These are phyloP conservation scores for Sthenelais limicola DNA, from an alignment of 2,888 invertebrate species.

Conservation along the genomic window DNA sequence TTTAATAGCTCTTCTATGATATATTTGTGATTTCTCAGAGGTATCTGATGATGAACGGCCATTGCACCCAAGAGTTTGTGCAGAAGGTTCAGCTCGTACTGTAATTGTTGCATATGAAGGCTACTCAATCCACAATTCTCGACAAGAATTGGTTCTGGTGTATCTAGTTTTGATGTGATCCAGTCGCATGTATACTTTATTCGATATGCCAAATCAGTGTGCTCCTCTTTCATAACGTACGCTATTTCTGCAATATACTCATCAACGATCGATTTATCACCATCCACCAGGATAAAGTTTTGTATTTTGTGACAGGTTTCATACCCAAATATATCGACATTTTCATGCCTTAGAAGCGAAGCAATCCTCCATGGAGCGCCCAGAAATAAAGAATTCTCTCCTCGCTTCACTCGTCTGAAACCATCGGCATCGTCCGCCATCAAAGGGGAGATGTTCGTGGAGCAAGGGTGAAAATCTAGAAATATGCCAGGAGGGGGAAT, in stretches of 20 bases:
- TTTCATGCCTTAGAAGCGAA: neutral
- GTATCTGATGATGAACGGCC: neutral
- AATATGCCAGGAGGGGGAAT: neutral
- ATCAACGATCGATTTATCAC: slow-evolving; percentile 2
- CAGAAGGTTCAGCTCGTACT: neutral
- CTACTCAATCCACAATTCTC: neutral
- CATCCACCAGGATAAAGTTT: neutral
- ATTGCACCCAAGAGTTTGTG: neutral
- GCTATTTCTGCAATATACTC: slow-evolving; percentile 5
- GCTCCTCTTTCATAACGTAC: neutral
- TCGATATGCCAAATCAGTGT: neutral
- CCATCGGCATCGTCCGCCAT: neutral
- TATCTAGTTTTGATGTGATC: neutral
- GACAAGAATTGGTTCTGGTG: neutral
- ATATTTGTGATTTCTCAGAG: too few relatives aligned
- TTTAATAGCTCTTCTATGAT: too few relatives aligned
- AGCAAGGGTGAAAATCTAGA: neutral
- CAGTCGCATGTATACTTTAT: neutral
- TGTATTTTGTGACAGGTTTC: neutral
- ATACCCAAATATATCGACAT: neutral
- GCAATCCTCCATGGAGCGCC: slow-evolving; percentile 11
- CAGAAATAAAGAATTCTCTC: neutral
- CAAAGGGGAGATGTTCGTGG: neutral
- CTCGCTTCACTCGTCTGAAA: neutral
- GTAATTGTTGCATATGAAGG: neutral